Evolutionary conservation across 2,888 invertebrate genomes (phyloP), one percentile per base, ranked within the genome.

Genomic region (Gymnoscelis rufifasciata): DNA sequence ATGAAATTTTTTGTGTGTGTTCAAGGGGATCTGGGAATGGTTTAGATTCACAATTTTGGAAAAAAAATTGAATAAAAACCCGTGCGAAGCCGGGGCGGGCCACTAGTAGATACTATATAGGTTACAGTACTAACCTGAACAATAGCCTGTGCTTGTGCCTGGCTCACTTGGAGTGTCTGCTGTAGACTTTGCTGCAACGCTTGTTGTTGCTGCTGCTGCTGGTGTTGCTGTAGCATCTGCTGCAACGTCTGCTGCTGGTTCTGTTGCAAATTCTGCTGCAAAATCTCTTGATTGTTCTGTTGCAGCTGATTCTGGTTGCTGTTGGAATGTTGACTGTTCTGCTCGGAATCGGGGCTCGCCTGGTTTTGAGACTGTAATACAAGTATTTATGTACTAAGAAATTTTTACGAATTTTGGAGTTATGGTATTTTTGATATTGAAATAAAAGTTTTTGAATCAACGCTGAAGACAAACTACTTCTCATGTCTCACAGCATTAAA

Each of bases 321-420:
- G 74, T 89, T 89, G 24, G 86, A 68, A 53, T 88, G 88, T 56
- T 88, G 89, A 53, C 77, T 88, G 40, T 83, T 72, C 29, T 82
- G 83, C 46, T 87, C 87, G 1, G 83, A 71, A 51, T 84, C 83
- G 10, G 87, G 82, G 54, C 84, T 88, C 7, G 81, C 75, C 54
- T 87, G 88, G 51, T 89, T 88, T 56, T 90, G 90, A 24, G 88
- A 83, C 76, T 91, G 84, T 40, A 83, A 83, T 62, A 72, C n/a
- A n/a, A n/a, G n/a, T n/a, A n/a, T n/a, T n/a, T n/a, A n/a, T n/a
- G n/a, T n/a, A n/a, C n/a, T n/a, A n/a, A n/a, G n/a, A n/a, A n/a
- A n/a, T n/a, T n/a, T n/a, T n/a, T n/a, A n/a, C n/a, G n/a, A n/a
- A n/a, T n/a, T n/a, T n/a, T n/a, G n/a, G n/a, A n/a, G n/a, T n/a